Base-by-base conservation (phyloP, 2,888 invertebrate genomes). In the Amphipoea oculea region DNA sequence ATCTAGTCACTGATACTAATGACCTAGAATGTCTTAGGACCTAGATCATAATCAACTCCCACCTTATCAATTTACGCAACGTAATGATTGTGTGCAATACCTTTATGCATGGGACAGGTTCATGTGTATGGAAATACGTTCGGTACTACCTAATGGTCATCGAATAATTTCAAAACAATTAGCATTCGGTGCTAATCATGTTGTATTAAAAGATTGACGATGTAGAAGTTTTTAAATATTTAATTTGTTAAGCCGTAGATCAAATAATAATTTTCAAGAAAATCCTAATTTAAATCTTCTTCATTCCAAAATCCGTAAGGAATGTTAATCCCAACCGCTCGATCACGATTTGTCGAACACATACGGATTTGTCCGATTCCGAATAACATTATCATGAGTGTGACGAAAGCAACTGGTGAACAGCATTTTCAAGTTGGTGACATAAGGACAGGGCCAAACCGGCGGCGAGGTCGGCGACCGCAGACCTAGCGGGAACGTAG, bases 381-480 rank as follows among this genome's bases (percentile, higher is more conserved):
- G 83, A 60, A 86, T 83, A 83, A 74, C 77, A 85, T 86, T 85
- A 76, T 71, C 75, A 81, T 66, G 65, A 11, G 69, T 73, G 76
- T 85, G 86, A 85, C 78, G 86, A 76, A 74, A 66, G 69, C 79
- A 89, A 89, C 88, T 73, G 82, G 88, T 87, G 86, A 84, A 84
- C 75, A 80, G 82, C 67, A 74, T 82, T 84, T 91, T 88, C 82
- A 83, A 81, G 81, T 77, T 88, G 89, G 92, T 91, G 92, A 93
- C 92, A 92, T 81, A 90, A 89, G 90, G 91, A 90, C 88, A 86
- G 90, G 89, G 89, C 84, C 89, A 88, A 91, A 92, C 89, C 82
- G 86, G 84, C 89, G 90, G 91, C 88, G 89, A 82, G 93, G 93
- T 94, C 93, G 86, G 82, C 91, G 93, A 92, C 93, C 92, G 89